A percentile compares a stretch with the other conserved stretches of the same genome.
Evolutionary conservation across 2,888 invertebrate genomes (phyloP).

Genomic region (Frankliniella fusca): DNA sequence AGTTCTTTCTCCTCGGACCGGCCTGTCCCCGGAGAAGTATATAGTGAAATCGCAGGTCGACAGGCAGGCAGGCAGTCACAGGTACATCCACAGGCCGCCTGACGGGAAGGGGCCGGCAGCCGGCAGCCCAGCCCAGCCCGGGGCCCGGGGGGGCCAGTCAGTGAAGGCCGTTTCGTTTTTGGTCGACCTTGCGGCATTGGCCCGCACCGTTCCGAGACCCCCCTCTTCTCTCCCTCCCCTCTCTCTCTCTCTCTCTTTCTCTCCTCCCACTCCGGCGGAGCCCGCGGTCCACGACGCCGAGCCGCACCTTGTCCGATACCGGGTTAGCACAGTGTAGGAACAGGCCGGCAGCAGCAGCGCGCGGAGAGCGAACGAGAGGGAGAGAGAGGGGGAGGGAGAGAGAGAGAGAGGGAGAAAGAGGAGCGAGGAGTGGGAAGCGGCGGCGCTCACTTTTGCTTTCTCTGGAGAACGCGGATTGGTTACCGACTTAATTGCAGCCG

Average conservation of each 20-base stretch:
- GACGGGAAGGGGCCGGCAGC: neutral
- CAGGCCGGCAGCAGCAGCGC: too few species aligned
- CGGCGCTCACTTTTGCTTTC: conserved; percentile 13
- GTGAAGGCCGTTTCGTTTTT: conserved; percentile 18
- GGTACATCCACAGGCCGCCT: neutral
- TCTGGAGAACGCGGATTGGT: conserved; percentile 16
- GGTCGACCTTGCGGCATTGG: conserved; percentile 6
- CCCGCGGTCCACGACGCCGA: neutral
- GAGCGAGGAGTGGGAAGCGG: neutral
- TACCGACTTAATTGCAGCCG: conserved; percentile 2
- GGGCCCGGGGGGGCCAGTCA: neutral
- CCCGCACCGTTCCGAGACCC: neutral
- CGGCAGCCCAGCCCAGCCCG: neutral
- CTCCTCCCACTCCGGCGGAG: too few species aligned
- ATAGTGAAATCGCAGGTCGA: neutral
- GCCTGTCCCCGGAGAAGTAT: too few species aligned
- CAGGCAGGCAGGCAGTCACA: neutral
- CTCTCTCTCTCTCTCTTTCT: too few species aligned
- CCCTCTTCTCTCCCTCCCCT: too few species aligned
- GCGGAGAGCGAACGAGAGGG: neutral
- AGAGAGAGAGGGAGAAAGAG: neutral
- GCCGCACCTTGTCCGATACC: neutral
- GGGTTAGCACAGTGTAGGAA: too few species aligned
- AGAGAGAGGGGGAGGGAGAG: neutral
- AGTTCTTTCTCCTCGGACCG: too few species aligned